These are phyloP conservation scores for Muricea muricata DNA, from an alignment of 92 coral and sea anemone species.

Conservation along the genomic window DNA sequence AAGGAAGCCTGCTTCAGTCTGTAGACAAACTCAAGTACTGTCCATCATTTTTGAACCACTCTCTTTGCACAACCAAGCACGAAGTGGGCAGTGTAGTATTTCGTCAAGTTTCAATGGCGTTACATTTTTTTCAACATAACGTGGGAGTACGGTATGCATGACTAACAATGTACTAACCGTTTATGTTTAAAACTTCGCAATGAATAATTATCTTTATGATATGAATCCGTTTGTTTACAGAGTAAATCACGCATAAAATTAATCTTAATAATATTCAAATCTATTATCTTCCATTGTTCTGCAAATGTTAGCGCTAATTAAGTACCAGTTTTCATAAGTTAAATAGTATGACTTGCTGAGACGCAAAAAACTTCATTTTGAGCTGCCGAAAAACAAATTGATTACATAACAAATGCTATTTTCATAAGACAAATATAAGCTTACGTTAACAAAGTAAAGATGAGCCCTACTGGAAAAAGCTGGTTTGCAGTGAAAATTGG, in stretches of 20 bases:
- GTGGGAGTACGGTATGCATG: neutral
- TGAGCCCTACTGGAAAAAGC: too few species aligned
- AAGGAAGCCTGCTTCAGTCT: too few species aligned
- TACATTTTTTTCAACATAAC: neutral
- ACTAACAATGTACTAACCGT: neutral
- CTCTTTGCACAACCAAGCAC: neutral
- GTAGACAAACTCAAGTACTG: neutral
- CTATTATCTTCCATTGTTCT: neutral
- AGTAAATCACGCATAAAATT: slow-evolving; percentile 5
- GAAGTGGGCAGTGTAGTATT: neutral
- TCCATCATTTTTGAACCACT: neutral
- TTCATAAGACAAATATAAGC: too few species aligned
- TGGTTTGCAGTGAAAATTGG: too few species aligned
- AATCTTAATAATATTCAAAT: neutral
- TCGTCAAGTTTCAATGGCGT: neutral
- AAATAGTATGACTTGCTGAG: neutral
- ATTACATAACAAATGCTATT: too few species aligned
- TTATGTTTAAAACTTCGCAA: neutral
- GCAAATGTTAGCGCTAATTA: neutral
- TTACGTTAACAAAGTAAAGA: too few species aligned
- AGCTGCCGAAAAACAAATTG: neutral
- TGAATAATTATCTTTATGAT: neutral
- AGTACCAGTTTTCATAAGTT: neutral
- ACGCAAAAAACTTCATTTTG: neutral
- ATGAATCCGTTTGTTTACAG: neutral